A percentile compares a stretch with the other conserved stretches of the same genome.
These are phyloP conservation scores for Agonopterix arenella DNA, from an alignment of 2,888 invertebrate species.

Conservation along the genomic window DNA sequence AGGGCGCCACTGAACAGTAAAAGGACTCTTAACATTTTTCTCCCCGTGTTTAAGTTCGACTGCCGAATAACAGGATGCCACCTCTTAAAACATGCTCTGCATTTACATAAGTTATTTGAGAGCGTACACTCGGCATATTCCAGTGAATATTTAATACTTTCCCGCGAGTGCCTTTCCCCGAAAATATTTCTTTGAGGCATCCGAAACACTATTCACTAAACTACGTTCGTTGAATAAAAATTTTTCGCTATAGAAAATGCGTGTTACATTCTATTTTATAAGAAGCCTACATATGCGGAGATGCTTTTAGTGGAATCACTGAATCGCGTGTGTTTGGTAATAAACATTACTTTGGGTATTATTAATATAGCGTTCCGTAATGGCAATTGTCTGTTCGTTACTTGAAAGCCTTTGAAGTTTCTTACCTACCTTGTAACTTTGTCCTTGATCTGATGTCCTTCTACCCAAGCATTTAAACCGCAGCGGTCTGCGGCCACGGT, in stretches of 20 bases:
- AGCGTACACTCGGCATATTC: conserved; percentile 43
- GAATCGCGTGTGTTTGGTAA: conserved; percentile 53
- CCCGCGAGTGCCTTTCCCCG: conserved; percentile 26
- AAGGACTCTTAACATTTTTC: conserved; percentile 20
- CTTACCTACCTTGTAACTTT: background rate
- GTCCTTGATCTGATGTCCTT: too few relatives aligned
- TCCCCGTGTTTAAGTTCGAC: conserved; percentile 19
- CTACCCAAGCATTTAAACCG: too few relatives aligned
- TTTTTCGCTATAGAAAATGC: conserved; percentile 36
- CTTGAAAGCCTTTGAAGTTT: conserved; percentile 24
- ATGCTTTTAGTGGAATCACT: conserved; percentile 67
- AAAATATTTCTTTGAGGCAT: conserved; percentile 51
- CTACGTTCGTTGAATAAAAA: conserved; percentile 50
- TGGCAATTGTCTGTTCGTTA: conserved; percentile 41
- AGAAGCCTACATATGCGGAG: conserved; percentile 33
- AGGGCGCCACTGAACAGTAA: too few relatives aligned
- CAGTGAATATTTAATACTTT: conserved; percentile 49
- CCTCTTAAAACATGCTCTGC: conserved; percentile 39
- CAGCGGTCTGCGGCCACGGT: too few relatives aligned
- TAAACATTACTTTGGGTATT: conserved; percentile 41
- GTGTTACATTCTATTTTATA: conserved; percentile 27
- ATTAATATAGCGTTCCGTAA: conserved; percentile 41
- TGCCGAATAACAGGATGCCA: conserved; percentile 24
- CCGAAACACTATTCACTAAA: conserved; percentile 47
- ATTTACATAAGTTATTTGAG: conserved; percentile 55